Evolutionary conservation across 2,797 vertebrate species (phyloP).

Genomic region (Argya squamiceps): DNA sequence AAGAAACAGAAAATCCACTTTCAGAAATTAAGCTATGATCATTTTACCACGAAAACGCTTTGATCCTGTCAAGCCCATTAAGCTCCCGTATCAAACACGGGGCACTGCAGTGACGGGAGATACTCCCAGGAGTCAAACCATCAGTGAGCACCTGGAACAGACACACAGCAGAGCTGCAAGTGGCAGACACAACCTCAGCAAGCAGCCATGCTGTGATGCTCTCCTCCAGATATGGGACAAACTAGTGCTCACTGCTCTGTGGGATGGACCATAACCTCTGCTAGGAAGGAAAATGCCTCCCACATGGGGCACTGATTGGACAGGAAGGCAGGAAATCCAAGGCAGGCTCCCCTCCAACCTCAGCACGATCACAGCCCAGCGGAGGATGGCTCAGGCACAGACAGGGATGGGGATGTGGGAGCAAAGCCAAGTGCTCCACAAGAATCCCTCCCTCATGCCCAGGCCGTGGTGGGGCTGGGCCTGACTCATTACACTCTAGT

Average conservation of each 20-base stretch:
- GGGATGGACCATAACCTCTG: neutral
- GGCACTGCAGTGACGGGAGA: slow-evolving; percentile 45
- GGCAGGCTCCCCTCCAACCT: slow-evolving; percentile 51
- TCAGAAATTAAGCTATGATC: slow-evolving; percentile 70
- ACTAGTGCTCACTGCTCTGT: neutral
- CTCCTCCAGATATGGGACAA: neutral
- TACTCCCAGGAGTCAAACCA: slow-evolving; percentile 56
- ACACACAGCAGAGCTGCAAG: neutral
- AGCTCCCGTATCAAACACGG: slow-evolving; percentile 59
- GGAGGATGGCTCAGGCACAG: slow-evolving; percentile 26
- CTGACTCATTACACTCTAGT: slow-evolving; percentile 1
- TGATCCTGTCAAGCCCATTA: slow-evolving; percentile 69
- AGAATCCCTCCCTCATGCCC: slow-evolving; percentile 51
- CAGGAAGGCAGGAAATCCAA: slow-evolving; percentile 73
- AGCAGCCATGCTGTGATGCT: neutral
- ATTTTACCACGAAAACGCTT: slow-evolving; percentile 56
- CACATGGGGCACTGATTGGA: slow-evolving; percentile 33
- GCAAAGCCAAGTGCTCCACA: neutral
- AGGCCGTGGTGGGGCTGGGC: slow-evolving; percentile 31
- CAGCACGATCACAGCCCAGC: neutral
- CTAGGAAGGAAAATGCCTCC: slow-evolving; percentile 62
- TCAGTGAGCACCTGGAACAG: slow-evolving; percentile 65
- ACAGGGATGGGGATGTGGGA: slow-evolving; percentile 16
- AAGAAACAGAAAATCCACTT: slow-evolving; percentile 34
- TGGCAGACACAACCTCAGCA: neutral